A percentile compares a stretch with the other conserved stretches of the same genome.
Evolutionary conservation across 2,888 invertebrate species (phyloP).

Genomic region (Drosophila macrospina): DNA sequence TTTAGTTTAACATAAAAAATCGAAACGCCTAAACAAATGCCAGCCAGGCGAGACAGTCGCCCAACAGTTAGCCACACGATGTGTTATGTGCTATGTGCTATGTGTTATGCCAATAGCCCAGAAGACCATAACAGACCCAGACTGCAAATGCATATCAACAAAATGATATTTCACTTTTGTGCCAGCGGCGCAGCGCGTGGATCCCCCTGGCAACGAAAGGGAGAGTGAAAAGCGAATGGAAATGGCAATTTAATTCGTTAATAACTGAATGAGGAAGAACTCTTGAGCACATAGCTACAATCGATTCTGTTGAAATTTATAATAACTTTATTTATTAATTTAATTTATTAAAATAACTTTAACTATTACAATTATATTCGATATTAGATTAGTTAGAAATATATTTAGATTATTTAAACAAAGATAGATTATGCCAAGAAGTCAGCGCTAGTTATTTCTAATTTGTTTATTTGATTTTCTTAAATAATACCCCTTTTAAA

Average conservation of each 20-base stretch:
- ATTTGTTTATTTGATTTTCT: neutral
- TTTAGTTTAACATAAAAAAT: conserved; percentile 65
- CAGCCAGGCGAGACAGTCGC: conserved; percentile 53
- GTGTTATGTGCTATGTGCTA: too few species aligned
- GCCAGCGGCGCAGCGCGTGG: conserved; percentile 12
- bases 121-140: neutral
- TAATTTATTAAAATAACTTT: too few species aligned
- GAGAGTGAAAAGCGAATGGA: too few species aligned
- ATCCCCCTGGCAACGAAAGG: neutral
- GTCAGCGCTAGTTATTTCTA: too few species aligned
- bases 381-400: too few species aligned
- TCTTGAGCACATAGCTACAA: neutral
- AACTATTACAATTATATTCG: too few species aligned
- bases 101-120: conserved; percentile 28
- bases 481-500: neutral
- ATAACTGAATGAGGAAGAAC: too few species aligned
- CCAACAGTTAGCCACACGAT: conserved; percentile 33
- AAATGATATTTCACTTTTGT: conserved; percentile 20
- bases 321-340: too few species aligned
- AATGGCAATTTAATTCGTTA: neutral
- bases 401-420: too few species aligned
- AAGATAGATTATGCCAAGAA: too few species aligned
- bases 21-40: conserved; percentile 75
- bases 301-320: neutral
- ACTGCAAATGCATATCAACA: conserved; percentile 33